phyloP scores from a whole-genome alignment of 2,797 vertebrate species.

The Acanthis flammea region DNA sequence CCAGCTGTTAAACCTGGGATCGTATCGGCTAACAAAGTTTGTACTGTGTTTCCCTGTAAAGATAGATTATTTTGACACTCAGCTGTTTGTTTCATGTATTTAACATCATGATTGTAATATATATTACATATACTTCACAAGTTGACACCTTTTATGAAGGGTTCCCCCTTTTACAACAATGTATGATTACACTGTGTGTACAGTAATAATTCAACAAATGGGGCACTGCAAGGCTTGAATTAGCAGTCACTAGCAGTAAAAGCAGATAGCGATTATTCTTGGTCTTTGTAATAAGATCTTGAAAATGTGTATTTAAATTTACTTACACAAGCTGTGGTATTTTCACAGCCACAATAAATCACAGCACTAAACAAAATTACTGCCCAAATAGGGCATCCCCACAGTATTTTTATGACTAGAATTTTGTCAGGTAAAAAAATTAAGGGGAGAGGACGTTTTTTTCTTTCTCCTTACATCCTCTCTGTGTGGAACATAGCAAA shows the following conservation, averaged over 20 bases:
- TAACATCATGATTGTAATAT: constrained; percentile 56
- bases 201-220: constrained; percentile 62
- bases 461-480: not conserved
- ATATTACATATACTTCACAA: constrained; percentile 48
- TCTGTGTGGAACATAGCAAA: not conserved
- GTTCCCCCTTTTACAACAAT: constrained; percentile 54
- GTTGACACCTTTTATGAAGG: constrained; percentile 50
- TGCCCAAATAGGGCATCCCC: not conserved
- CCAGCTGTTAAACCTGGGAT: constrained; percentile 99
- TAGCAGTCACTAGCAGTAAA: constrained; percentile 45
- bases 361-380: constrained; percentile 16
- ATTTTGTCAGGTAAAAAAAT: not conserved
- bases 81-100: constrained; percentile 67
- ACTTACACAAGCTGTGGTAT: constrained; percentile 16
- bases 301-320: constrained; percentile 41
- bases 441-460: not conserved
- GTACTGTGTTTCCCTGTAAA: constrained; percentile 98
- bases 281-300: constrained; percentile 25
- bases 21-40: constrained; percentile 98
- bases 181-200: constrained; percentile 43
- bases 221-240: constrained; percentile 53
- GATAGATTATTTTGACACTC: constrained; percentile 74
- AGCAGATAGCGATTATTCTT: constrained; percentile 43
- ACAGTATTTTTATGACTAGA: not conserved
- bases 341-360: constrained; percentile 38